Base-by-base conservation (phyloP, 2,113 vertebrate genomes). In the Eidolon helvum region DNA sequence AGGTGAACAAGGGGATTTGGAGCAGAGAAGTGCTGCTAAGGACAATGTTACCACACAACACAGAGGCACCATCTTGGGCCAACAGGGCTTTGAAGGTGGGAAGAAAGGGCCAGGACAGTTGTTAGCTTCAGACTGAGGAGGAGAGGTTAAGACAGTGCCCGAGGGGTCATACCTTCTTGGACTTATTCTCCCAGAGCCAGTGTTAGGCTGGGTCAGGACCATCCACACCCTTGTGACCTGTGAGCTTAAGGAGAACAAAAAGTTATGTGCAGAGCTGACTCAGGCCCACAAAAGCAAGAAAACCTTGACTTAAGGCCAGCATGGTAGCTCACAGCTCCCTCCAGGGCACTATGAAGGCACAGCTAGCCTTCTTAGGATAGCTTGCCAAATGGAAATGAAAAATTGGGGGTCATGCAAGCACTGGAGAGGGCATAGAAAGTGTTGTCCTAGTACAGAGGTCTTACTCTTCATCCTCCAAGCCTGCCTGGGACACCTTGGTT, bases 191-290 rank as follows among this genome's bases (percentile, higher is more conserved):
- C 30, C 71, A 22, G 40, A 57, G 48, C 74, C 74, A 38, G 65
- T 15, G 7, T 40, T 82, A 35, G 84, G 43, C 77, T 82, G 38
- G 19, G 59, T 78, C 72, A 72, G 26, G 7, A 89, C 35, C 71
- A 55, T 30, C 77, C 93, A 80, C 53, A 48, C 95, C 75, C 40
- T 63, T 0, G 2, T 86, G 75, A 35, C 69, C 63, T 87, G 15
- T 53, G 50, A 88, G 38, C 33, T 59, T 16, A 28, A 19, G 43
- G 43, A 95, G 40, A 61, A 71, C 55, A 78, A 43, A 79, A 50
- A 82, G 66, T 50, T 75, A 28, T 4, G 12, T 80, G 45, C 66
- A 61, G 28, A 84, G 85, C 88, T 95, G 90, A 94, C 74, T 96
- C 89, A 59, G 90, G 57, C 40, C 48, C 82, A 30, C 66, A 11